These are phyloP conservation scores for Cryptoprocta ferox DNA, from an alignment of 2,797 vertebrate genomes.

Conservation along the genomic window DNA sequence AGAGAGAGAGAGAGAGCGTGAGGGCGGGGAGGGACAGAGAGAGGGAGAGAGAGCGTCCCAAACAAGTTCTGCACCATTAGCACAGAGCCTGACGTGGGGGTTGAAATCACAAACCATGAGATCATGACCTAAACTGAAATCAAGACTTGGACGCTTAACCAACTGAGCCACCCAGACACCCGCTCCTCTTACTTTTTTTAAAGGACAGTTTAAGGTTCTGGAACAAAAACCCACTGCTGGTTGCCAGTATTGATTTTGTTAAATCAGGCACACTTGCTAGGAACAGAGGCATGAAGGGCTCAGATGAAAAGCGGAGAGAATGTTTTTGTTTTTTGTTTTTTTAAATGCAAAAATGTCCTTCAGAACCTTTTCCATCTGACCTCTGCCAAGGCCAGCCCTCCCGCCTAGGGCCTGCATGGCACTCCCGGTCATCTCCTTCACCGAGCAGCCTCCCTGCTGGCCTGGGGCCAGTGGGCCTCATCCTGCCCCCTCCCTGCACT, in stretches of 20 bases:
- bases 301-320: constrained; percentile 48
- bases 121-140: no score
- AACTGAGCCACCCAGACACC: no score
- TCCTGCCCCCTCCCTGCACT: no score
- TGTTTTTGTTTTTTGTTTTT: not conserved
- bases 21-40: no score
- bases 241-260: not conserved
- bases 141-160: no score
- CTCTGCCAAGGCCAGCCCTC: not conserved
- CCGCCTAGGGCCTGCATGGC: not conserved
- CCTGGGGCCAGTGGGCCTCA: not conserved
- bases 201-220: constrained; percentile 28
- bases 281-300: not conserved
- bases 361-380: not conserved
- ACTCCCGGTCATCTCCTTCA: not conserved
- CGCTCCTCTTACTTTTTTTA: not conserved
- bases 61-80: no score
- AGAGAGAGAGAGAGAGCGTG: no score
- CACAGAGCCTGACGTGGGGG: no score
- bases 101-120: no score
- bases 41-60: no score
- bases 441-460: not conserved
- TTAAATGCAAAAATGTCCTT: constrained; percentile 44
- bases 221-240: not conserved
- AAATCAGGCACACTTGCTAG: not conserved